Evolutionary conservation across 1,140 invertebrate species (phyloP), one percentile per base, ranked within the genome.

Genomic region (Branchinecta lindahli): DNA sequence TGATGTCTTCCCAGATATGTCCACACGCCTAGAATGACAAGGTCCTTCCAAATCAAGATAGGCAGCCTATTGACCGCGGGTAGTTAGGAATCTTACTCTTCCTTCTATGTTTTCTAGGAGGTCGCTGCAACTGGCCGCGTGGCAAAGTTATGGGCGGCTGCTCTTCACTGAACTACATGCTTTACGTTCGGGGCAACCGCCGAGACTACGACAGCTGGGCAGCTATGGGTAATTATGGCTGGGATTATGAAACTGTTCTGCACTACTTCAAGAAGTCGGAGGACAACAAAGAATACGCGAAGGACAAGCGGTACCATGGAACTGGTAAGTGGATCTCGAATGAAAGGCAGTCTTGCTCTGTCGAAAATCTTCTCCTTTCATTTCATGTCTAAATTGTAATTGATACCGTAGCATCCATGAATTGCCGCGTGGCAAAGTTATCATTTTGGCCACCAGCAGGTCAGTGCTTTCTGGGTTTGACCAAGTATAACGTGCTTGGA

Each of bases 191-290:
- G 44, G 96, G 95, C 0, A 96, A 98, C 77, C 87, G 87, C 72
- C 86, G 84, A 71, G 96, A 99, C 77, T 99, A 98, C 77, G 91
- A 98, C 75, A 82, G 83, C 7, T 99, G 96, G 96, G 92, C 94
- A 76, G 80, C 84, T 0, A 79, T 89, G 45, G 96, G 96, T 0
- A 96, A 96, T 74, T 84, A 85, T 0, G 93, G 92, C 4, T 99
- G 96, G 96, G 87, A 89, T 0, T 94, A 88, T 74, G 85, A 88
- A 66, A 87, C 92, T 46, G 87, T 88, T 0, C 78, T 95, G 0
- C 87, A 91, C 66, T 96, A 96, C 75, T 97, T 96, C 79, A 91
- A 92, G 75, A 93, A 93, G 77, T 92, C 89, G 0, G 91, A 94
- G 81, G 90, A 93, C 75, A 93, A 93, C 72, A 82, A 86, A 71